Base-by-base conservation (phyloP, 2,888 invertebrate genomes). In the Carabus problematicus region DNA sequence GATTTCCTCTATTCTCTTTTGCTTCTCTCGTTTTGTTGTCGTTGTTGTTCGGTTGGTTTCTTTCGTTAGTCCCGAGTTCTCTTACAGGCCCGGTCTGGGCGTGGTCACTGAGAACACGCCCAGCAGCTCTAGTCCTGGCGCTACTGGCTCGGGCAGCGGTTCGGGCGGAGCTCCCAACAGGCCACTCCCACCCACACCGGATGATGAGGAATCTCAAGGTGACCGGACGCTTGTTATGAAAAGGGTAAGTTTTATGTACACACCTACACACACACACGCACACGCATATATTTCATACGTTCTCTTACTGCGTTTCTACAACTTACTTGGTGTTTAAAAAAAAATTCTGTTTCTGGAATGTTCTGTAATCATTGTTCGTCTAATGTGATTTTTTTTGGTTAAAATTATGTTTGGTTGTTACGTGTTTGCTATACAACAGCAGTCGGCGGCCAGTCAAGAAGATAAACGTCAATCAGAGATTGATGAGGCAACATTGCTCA, bases 121-220 rank as follows among this genome's bases (percentile, higher is more conserved):
- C 8, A 80, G 81, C 66, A 80, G 80, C 76, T 84, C 84, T 76
- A 80, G 79, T 81, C 79, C 82, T 8, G 80, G 79, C 61, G 79
- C 81, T n/a, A 78, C 81, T 0, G 75, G 78, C 70, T 75, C 78
- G 3, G 80, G 74, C 70, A 78, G 79, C 61, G 82, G 81, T 72
- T 82, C 85, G 74, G 90, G 91, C 70, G 90, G 91, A 66, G 92
- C 95, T 75, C 96, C 96, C 71, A 96, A 95, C 80, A 88, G 96
- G 75, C 97, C 97, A 63, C 86, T 97, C 77, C 97, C 97, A 68
- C 97, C 97, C 61, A 97, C 97, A 63, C 97, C 97, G 47, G 96
- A 95, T 81, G 96, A 97, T 79, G 94, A 94, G 81, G 87, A 86
- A 77, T 84, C 85, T 72, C 83, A 83, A 76, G 91, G 92, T 68